A percentile compares a stretch with the other conserved stretches of the same genome.
phyloP scores from a whole-genome alignment of 2,888 invertebrate genomes.

The Hyposoter dolosus region DNA sequence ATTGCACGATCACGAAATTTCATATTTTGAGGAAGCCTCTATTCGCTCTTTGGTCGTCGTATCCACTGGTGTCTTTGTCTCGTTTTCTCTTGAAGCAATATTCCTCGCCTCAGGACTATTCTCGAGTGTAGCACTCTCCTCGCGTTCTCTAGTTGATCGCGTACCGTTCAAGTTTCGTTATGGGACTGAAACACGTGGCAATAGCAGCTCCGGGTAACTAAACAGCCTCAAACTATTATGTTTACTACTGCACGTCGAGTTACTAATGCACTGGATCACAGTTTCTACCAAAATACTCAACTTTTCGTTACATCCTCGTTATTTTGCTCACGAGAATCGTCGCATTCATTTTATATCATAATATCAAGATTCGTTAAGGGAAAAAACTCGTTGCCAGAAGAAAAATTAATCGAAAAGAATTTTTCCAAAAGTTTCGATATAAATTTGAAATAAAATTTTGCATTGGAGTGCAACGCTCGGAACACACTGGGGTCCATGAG shows the following conservation, averaged over 20 bases:
- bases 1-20: not conserved
- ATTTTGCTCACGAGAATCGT: not conserved
- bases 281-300: not conserved
- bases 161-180: slow-evolving; percentile 34
- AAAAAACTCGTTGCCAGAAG: not conserved
- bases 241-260: not conserved
- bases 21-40: not conserved
- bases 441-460: not conserved
- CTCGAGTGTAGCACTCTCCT: slow-evolving; percentile 15
- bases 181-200: slow-evolving; percentile 12
- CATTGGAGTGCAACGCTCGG: too few relatives aligned
- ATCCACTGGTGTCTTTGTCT: not conserved
- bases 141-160: slow-evolving; percentile 28
- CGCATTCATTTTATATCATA: not conserved
- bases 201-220: not conserved
- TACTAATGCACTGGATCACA: not conserved
- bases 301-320: not conserved
- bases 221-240: not conserved
- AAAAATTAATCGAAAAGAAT: not conserved
- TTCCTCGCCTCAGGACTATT: slow-evolving; percentile 26
- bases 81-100: slow-evolving; percentile 19
- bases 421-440: not conserved
- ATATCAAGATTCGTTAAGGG: not conserved
- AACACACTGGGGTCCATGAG: too few relatives aligned
- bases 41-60: not conserved